Evolutionary conservation across 2,888 invertebrate species (phyloP).

Genomic region (Brachyopa scutellaris): DNA sequence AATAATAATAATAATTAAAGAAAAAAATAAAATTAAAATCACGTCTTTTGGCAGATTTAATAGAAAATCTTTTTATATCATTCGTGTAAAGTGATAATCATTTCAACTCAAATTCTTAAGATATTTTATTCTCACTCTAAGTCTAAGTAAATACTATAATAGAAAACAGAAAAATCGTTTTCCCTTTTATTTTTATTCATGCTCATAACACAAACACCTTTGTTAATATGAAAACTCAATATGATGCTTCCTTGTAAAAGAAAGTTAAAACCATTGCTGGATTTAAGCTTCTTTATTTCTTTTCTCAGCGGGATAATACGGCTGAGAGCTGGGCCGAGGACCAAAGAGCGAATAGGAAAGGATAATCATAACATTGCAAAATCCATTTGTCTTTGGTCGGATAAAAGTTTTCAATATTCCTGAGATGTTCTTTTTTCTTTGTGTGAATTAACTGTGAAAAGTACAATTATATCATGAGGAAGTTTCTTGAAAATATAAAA

Average conservation of each 20-base stretch:
- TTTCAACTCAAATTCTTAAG: no score
- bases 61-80: no score
- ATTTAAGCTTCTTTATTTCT: constrained; percentile 38
- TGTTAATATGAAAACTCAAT: constrained; percentile 46
- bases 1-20: no score
- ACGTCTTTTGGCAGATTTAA: no score
- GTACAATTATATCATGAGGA: constrained; percentile 59
- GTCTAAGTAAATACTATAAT: no score
- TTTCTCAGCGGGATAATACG: constrained; percentile 40
- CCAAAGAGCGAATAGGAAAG: constrained; percentile 32
- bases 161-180: no score
- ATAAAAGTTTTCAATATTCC: constrained; percentile 71
- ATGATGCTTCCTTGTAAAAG: constrained; percentile 32
- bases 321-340: constrained; percentile 32
- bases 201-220: constrained; percentile 28
- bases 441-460: constrained; percentile 63
- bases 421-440: constrained; percentile 61
- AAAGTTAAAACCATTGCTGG: constrained; percentile 52
- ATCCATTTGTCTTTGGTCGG: constrained; percentile 67
- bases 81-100: no score
- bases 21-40: no score
- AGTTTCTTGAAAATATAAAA: constrained; percentile 56
- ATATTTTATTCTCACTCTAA: no score
- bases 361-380: constrained; percentile 67
- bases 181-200: neutral